Evolutionary conservation across 2,113 vertebrate species (phyloP), one percentile per base, ranked within the genome.

Genomic region (Okapia johnstoni): DNA sequence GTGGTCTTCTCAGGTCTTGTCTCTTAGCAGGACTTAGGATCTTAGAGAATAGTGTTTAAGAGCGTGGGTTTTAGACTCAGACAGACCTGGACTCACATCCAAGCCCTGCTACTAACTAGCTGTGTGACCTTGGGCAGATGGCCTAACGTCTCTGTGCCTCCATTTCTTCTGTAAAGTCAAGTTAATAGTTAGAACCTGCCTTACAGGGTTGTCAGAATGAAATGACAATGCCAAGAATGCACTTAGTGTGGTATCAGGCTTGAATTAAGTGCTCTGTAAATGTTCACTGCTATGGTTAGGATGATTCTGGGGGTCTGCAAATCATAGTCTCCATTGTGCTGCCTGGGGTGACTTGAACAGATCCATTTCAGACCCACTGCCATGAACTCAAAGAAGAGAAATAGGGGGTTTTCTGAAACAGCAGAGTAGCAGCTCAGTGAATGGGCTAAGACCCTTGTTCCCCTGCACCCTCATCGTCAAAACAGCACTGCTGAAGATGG

Each of bases 91-190:
- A 19, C 57, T 79, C 83, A 43, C 15, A 79, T 52, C 83, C 43
- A 7, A 88, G n/a, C 21, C 60, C 36, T 60, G 60, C 61, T 70
- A 7, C 57, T 81, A 10, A 66, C 60, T 83, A n/a, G 79, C 90
- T 26, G 5, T 55, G 19, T 61, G 61, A 48, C 90, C 40, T 86
- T 70, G 23, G 50, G 33, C 83, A 52, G 9, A 55, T 66, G 33
- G 26, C 70, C 30, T 70, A 88, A 46, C 33, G 19, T 83, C 60
- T 85, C 33, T 57, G 26, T 77, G 81, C 88, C 28, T 40, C 50
- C 50, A 28, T 81, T 93, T 83, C 66, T 85, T 93, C n/a, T 94
- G 11, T 93, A n/a, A 76, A 66, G 57, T 26, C 54, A 50, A 83
- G 43, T 88, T 90, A 40, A 36, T 80, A 43, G 36, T 79, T 79